These are phyloP conservation scores for Scophthalmus maximus DNA, from an alignment of 2,113 vertebrate genomes.

Conservation along the genomic window DNA sequence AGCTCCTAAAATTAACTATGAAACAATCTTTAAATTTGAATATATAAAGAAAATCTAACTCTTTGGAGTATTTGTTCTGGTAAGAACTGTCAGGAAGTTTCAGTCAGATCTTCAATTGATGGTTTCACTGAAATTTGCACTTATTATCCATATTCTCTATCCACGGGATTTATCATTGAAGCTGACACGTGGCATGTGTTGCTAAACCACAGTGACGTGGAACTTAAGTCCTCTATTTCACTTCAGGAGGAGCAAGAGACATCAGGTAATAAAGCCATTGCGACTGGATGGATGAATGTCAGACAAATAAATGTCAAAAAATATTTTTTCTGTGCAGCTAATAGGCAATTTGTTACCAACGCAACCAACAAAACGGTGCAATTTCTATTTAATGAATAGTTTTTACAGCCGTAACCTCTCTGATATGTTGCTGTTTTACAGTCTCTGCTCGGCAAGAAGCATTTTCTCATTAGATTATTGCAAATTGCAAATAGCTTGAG, in stretches of 20 bases:
- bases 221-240: background rate
- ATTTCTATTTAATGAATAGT: constrained; percentile 73
- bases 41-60: no score
- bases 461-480: constrained; percentile 77
- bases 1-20: no score
- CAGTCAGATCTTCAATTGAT: no score
- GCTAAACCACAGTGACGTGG: background rate
- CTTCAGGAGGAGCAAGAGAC: constrained; percentile 2
- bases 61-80: no score
- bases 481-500: constrained; percentile 71
- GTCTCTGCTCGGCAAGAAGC: constrained; percentile 72
- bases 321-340: constrained; percentile 68
- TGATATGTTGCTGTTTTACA: constrained; percentile 58
- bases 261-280: constrained; percentile 44
- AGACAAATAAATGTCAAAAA: constrained; percentile 49
- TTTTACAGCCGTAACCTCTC: constrained; percentile 56
- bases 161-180: background rate
- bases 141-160: background rate
- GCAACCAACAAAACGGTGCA: constrained; percentile 47
- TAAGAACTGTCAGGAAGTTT: no score
- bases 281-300: constrained; percentile 33
- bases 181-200: background rate
- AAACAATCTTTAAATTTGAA: no score
- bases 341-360: constrained; percentile 79
- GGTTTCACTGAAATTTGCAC: background rate